Evolutionary conservation across 2,888 invertebrate genomes (phyloP).

Genomic region (Fissipunctia ypsillon): DNA sequence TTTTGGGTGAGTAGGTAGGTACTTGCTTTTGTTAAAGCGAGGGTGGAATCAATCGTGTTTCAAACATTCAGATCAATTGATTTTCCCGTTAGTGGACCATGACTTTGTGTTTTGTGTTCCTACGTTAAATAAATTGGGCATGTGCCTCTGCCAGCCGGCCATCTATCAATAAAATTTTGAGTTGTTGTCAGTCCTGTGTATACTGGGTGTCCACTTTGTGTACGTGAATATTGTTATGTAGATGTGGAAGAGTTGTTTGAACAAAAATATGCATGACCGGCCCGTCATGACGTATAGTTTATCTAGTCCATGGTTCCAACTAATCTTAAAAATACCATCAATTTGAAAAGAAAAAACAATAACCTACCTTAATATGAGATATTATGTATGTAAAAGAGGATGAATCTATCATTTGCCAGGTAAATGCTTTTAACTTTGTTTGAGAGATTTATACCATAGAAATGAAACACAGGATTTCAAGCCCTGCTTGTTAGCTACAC

Average conservation of each 20-base stretch:
- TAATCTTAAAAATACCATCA: neutral
- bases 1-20: slow-evolving; percentile 30
- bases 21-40: slow-evolving; percentile 45
- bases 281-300: neutral
- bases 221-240: slow-evolving; percentile 30
- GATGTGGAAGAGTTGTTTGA: neutral
- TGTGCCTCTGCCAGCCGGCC: slow-evolving; percentile 49
- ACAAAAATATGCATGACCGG: neutral
- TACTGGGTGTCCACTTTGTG: slow-evolving; percentile 24
- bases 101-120: slow-evolving; percentile 58
- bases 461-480: neutral
- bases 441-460: neutral
- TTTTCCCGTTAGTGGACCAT: slow-evolving; percentile 56
- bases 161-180: slow-evolving; percentile 65
- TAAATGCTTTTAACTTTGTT: neutral
- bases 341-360: neutral
- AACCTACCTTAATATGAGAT: neutral
- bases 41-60: slow-evolving; percentile 56
- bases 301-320: neutral
- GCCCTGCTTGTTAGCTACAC: neutral
- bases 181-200: slow-evolving; percentile 55
- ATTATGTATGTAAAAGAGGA: neutral
- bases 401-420: neutral
- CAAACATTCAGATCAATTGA: slow-evolving; percentile 60
- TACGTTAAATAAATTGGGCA: slow-evolving; percentile 59